Conservation (phyloP, 2,888 invertebrate genomes). For the Polydrusus pterygomalis region DNA sequence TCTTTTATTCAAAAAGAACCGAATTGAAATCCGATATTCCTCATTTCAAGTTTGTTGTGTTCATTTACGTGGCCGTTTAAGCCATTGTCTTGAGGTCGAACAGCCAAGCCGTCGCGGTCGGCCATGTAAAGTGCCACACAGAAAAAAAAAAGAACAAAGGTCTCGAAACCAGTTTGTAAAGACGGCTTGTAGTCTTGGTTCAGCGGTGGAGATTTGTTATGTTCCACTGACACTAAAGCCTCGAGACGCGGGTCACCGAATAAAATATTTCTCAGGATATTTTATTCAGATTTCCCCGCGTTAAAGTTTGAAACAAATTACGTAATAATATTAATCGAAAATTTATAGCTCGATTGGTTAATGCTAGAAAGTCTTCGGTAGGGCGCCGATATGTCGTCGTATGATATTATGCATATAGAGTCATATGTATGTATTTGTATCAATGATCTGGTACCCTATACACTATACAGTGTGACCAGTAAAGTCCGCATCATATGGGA, state of each 20-base stretch:
- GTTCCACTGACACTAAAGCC: conserved; percentile 40
- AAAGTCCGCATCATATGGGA: too few relatives aligned
- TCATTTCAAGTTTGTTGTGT: conserved; percentile 36
- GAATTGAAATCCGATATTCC: conserved; percentile 21
- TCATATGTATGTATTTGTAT: too few relatives aligned
- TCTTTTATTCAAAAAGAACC: neutral
- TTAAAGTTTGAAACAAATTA: neutral
- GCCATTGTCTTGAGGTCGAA: conserved; percentile 44
- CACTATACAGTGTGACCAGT: too few relatives aligned
- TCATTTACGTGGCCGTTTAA: conserved; percentile 39
- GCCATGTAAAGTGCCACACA: conserved; percentile 50
- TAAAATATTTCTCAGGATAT: conserved; percentile 12
- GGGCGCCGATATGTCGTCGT: too few relatives aligned
- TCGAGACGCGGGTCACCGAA: conserved; percentile 32
- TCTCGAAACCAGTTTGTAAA: conserved; percentile 45
- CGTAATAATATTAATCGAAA: too few relatives aligned
- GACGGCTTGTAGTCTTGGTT: conserved; percentile 43
- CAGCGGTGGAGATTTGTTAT: conserved; percentile 42
- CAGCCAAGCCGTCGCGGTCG: conserved; percentile 43
- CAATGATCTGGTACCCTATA: too few relatives aligned
- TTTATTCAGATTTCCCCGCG: too few relatives aligned
- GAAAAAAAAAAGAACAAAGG: conserved; percentile 40
- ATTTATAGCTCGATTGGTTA: neutral
- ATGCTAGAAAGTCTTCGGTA: too few relatives aligned
- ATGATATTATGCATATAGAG: too few relatives aligned